Evolutionary conservation across 2,797 vertebrate genomes (phyloP), one percentile per base, ranked within the genome.

Genomic region (Sphenopsis melanotis): DNA sequence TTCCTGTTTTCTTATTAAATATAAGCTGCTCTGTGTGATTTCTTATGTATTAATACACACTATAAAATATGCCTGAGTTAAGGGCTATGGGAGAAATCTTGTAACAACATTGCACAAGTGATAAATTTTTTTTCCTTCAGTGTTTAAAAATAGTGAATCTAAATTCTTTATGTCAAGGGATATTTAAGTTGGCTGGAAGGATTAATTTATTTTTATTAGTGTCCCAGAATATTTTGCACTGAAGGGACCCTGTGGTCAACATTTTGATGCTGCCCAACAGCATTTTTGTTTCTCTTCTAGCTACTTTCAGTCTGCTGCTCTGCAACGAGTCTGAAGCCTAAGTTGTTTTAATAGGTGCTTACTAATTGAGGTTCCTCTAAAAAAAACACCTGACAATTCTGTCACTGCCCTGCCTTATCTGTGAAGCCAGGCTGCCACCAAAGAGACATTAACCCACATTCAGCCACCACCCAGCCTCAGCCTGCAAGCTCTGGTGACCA

Each of bases 111-210:
- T 89, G 55, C 78, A 90, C 29, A 70, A 89, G 41, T 53, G 55
- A 95, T 87, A 44, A 24, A 37, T 91, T 69, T 88, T 88, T 87
- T 83, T 86, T 94, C 56, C 52, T 87, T 89, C 60, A 49, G 46
- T 71, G 66, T 91, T 95, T 96, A 95, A 92, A 96, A 96, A 92
- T 90, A 96, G 81, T 64, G 75, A 66, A 83, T 92, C 56, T 80
- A 74, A 95, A 93, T 94, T 95, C 78, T 94, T 92, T 92, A 94
- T 80, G 90, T 70, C 81, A 89, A 59, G 34, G 30, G 30, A 87
- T 94, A 89, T 95, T 96, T 94, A 95, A 93, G 53, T 93, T 93
- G 89, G 90, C 81, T 89, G 50, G 37, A 80, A 94, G 41, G 27
- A 89, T 84, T 86, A 87, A 78, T 91, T 95, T 94, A 83, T 93